These are phyloP conservation scores for Podarcis cretensis DNA, from an alignment of 2,113 vertebrate species.

Conservation along the genomic window DNA sequence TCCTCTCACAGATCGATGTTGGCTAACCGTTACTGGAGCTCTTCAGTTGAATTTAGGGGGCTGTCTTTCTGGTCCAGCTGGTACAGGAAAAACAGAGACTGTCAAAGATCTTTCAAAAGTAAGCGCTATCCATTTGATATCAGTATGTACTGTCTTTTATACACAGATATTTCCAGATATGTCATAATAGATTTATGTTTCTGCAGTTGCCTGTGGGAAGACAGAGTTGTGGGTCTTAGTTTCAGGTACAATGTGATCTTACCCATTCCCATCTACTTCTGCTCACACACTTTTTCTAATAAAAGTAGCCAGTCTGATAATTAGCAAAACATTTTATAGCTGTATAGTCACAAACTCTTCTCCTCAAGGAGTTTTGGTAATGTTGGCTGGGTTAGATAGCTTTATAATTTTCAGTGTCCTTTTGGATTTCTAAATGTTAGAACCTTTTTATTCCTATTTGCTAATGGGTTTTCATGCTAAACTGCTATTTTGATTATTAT, in stretches of 20 bases:
- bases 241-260: background rate
- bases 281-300: no score
- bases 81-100: constrained; percentile 74
- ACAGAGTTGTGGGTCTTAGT: background rate
- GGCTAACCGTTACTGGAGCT: constrained; percentile 70
- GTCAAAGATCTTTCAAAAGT: constrained; percentile 76
- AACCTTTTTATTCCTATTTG: no score
- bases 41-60: constrained; percentile 72
- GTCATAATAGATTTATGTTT: background rate
- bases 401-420: no score
- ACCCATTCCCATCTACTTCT: no score
- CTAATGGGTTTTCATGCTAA: no score
- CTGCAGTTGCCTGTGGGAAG: background rate
- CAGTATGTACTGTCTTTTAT: background rate
- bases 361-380: no score
- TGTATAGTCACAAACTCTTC: no score
- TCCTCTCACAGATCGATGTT: constrained; percentile 74
- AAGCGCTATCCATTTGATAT: constrained; percentile 22
- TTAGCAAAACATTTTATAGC: no score
- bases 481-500: no score
- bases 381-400: no score
- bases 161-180: background rate
- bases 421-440: no score
- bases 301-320: no score
- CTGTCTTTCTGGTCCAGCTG: constrained; percentile 67